phyloP scores from a whole-genome alignment of 2,888 invertebrate species.

The Chouioia cunea region DNA sequence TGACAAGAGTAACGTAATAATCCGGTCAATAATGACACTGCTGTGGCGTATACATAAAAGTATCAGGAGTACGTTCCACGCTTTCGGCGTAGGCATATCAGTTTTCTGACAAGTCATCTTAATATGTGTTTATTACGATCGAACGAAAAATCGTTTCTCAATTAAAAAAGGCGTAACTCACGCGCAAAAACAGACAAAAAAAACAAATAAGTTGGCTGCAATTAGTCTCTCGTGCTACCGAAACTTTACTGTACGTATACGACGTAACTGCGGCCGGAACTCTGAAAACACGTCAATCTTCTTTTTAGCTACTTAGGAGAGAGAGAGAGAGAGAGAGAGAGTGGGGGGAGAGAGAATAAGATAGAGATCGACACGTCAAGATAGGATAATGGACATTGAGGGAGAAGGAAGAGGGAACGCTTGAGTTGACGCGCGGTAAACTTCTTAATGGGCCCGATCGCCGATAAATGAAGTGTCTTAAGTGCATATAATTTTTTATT shows the following conservation, averaged over 20 bases:
- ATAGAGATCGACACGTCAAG: conserved; percentile 67
- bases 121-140: conserved; percentile 43
- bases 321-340: too few species aligned
- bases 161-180: too few species aligned
- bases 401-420: neutral
- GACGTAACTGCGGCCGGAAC: conserved; percentile 4
- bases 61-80: conserved; percentile 29
- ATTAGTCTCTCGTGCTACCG: too few species aligned
- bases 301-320: conserved; percentile 64
- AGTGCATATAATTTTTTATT: conserved; percentile 13
- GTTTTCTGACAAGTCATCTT: conserved; percentile 41
- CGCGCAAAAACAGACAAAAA: too few species aligned
- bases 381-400: conserved; percentile 65
- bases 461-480: conserved; percentile 38
- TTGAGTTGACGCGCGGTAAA: conserved; percentile 22
- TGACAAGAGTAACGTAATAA: conserved; percentile 27
- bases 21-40: conserved; percentile 20
- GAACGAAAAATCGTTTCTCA: conserved; percentile 23
- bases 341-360: too few species aligned
- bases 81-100: conserved; percentile 16
- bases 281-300: conserved; percentile 23
- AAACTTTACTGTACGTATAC: too few species aligned
- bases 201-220: too few species aligned
- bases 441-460: conserved; percentile 50
- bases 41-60: conserved; percentile 21